Conservation (phyloP, 2,113 vertebrate genomes). For the Marmota flaviventris region DNA sequence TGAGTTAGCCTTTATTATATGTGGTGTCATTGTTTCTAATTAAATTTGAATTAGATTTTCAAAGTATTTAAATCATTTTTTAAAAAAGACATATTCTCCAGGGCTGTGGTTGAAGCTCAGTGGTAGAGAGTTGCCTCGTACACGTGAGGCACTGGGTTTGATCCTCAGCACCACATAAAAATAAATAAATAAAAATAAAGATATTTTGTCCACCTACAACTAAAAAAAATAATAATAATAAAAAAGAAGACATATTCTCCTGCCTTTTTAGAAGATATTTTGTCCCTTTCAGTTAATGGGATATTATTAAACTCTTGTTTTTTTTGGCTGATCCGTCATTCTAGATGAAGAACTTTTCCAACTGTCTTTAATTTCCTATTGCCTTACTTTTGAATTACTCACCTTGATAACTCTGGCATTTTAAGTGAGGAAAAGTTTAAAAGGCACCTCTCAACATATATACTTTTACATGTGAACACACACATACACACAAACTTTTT, state of each 20-base stretch:
- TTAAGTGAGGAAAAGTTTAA: neutral
- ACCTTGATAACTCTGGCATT: neutral
- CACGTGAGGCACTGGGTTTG: too few species aligned
- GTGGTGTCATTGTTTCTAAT: neutral
- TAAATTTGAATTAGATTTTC: constrained; percentile 25
- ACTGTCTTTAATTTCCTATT: neutral
- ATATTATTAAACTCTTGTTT: neutral
- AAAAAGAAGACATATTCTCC: neutral
- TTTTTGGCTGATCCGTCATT: neutral
- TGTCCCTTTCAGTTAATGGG: neutral
- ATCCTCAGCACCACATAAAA: too few species aligned
- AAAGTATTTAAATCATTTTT: neutral
- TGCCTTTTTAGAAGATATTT: neutral
- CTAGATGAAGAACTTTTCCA: neutral
- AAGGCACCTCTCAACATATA: neutral
- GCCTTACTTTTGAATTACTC: neutral
- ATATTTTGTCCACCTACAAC: too few species aligned
- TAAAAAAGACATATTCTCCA: neutral
- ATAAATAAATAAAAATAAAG: too few species aligned
- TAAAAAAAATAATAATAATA: too few species aligned
- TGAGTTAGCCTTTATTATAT: constrained; percentile 10
- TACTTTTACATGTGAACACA: neutral
- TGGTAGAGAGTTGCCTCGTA: too few species aligned
- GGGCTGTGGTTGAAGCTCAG: too few species aligned
- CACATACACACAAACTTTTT: neutral